Base-by-base conservation (phyloP, 2,113 vertebrate species). In the Tupaia tana region DNA sequence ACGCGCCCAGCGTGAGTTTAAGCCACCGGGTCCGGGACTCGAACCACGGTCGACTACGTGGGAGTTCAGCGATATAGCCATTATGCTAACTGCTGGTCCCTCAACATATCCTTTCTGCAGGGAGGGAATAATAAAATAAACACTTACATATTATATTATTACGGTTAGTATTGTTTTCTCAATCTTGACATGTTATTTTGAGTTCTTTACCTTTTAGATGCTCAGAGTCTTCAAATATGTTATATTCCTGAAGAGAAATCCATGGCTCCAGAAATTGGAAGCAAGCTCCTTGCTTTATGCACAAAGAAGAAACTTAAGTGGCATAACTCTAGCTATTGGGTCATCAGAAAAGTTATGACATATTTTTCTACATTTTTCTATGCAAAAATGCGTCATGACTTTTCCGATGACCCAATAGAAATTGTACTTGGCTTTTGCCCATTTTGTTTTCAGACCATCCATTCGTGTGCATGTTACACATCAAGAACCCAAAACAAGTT, bases 111-210 rank as follows among this genome's bases (percentile, higher is more conserved):
- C 24, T 61, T 24, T 10, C 14, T 12, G 16, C 15, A 79, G 24
- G 79, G 12, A 91, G 59, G 59, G 58, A 87, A 75, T 25, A 78
- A 43, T 66, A 88, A 43, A 91, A 90, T 82, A 11, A 93, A 74
- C 12, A 73, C 2, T 7, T 73, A 27, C 16, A 73, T 56, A 12
- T 59, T 19, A 90, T 29, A 13, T 31, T 24, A 54, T 56, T 67
- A 78, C 13, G 87, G 27, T 19, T 74, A 59, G 1, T 66, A 56
- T 13, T 78, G 34, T 29, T 91, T 90, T 89, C 5, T 75, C 9
- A 71, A 29, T 16, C 2, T 18, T 90, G 31, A 52, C 10, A 27
- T 27, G 11, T 1, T 61, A 15, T 64, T 74, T 61, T 88, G 54
- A 63, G 14, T 0, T 29, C 9, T 94, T 31, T 80, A 11, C 67